A percentile compares a stretch with the other conserved stretches of the same genome.
Conservation (phyloP, 1,140 invertebrate genomes). For the Aphaenogaster floridana region DNA sequence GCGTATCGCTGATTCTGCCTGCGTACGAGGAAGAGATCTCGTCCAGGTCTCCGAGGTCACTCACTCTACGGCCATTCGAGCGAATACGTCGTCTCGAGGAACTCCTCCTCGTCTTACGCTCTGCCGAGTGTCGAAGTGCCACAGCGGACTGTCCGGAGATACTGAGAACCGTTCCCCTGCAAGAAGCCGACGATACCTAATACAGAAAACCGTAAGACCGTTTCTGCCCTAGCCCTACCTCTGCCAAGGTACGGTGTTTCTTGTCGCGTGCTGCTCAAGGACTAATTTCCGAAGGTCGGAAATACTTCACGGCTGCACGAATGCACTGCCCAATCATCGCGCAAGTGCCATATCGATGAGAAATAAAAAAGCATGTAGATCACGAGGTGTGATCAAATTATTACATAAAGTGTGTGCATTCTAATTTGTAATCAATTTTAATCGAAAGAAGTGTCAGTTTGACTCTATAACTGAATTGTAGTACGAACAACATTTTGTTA, state of each 20-base stretch:
- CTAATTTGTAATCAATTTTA: background rate
- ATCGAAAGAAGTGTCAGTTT: background rate
- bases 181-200: constrained; percentile 85
- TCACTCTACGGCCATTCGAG: constrained; percentile 78
- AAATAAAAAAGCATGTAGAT: background rate
- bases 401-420: background rate
- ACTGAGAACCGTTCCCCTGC: constrained; percentile 77
- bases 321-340: background rate
- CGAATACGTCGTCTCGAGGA: constrained; percentile 68
- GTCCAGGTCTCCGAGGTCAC: constrained; percentile 80
- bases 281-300: constrained; percentile 69
- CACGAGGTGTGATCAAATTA: background rate
- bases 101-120: constrained; percentile 69
- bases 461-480: background rate
- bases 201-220: constrained; percentile 83
- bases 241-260: constrained; percentile 65
- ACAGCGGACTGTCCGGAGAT: constrained; percentile 66
- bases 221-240: constrained; percentile 64
- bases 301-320: background rate
- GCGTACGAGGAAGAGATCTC: constrained; percentile 81
- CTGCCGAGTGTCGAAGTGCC: constrained; percentile 62
- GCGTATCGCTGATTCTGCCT: constrained; percentile 78
- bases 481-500: background rate
- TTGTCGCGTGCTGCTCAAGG: constrained; percentile 58
- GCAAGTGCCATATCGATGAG: background rate